Evolutionary conservation across 2,888 invertebrate species (phyloP).

Genomic region (Spodoptera littoralis): DNA sequence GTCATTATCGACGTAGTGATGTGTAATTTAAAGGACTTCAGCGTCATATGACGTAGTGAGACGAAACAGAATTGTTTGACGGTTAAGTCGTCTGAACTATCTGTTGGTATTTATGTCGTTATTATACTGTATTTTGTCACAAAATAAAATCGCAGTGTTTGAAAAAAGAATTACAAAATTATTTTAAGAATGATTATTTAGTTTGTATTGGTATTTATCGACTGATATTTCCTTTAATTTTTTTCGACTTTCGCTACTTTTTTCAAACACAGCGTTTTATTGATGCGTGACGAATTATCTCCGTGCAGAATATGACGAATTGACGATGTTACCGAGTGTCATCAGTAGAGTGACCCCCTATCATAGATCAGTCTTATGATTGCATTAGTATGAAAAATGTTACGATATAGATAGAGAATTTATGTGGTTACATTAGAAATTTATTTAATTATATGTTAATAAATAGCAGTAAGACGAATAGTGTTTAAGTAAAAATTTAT

Average conservation of each 20-base stretch:
- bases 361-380: slow-evolving; percentile 80
- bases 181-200: too few species aligned
- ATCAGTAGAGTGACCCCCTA: slow-evolving; percentile 59
- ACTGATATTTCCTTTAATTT: too few species aligned
- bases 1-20: slow-evolving; percentile 32
- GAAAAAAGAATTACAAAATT: neutral
- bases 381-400: slow-evolving; percentile 72
- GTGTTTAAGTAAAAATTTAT: slow-evolving; percentile 60
- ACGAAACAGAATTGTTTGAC: slow-evolving; percentile 5
- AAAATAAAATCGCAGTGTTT: slow-evolving; percentile 18
- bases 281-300: slow-evolving; percentile 17
- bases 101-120: slow-evolving; percentile 20
- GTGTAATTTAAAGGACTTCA: slow-evolving; percentile 42
- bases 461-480: slow-evolving; percentile 69
- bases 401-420: slow-evolving; percentile 78
- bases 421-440: slow-evolving; percentile 80
- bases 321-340: slow-evolving; percentile 39
- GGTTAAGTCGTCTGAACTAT: slow-evolving; percentile 19
- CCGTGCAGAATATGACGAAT: slow-evolving; percentile 26
- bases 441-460: slow-evolving; percentile 75
- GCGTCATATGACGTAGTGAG: slow-evolving; percentile 29
- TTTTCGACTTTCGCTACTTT: too few species aligned
- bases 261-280: too few species aligned
- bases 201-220: too few species aligned
- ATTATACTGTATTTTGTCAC: slow-evolving; percentile 23